A percentile compares a stretch with the other conserved stretches of the same genome.
phyloP scores from a whole-genome alignment of 2,888 invertebrate species.

The Dendrolimus pini region DNA sequence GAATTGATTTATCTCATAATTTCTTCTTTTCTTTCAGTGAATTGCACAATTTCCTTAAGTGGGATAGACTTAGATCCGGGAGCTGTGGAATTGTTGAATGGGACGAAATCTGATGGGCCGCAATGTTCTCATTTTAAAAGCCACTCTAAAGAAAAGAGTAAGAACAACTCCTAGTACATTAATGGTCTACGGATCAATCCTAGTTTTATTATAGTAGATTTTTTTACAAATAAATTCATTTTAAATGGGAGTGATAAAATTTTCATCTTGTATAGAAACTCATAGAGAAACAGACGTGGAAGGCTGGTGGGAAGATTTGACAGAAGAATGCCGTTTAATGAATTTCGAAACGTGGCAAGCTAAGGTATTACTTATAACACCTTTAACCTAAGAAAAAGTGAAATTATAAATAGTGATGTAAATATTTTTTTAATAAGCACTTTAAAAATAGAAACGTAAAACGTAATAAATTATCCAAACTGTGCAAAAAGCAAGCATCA shows the following conservation, averaged over 20 bases:
- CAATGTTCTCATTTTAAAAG: constrained; percentile 61
- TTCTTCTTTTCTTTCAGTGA: constrained; percentile 36
- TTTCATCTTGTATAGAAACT: constrained; percentile 24
- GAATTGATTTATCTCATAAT: no score
- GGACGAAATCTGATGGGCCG: constrained; percentile 37
- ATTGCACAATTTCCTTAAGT: constrained; percentile 44
- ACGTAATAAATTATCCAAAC: no score
- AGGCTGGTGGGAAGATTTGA: constrained; percentile 84
- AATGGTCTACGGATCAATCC: no score
- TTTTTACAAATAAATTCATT: no score
- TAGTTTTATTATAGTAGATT: no score
- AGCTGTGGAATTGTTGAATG: constrained; percentile 56
- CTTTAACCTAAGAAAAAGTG: no score
- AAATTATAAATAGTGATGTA: no score
- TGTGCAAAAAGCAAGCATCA: no score
- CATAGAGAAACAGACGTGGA: constrained; percentile 72
- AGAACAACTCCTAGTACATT: neutral
- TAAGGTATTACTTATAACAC: constrained; percentile 39
- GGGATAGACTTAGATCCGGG: constrained; percentile 40
- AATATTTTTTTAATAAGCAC: no score
- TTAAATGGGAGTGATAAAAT: no score
- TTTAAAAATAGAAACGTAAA: no score
- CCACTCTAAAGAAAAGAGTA: constrained; percentile 53
- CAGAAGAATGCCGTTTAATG: constrained; percentile 83
- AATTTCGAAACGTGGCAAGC: constrained; percentile 76